A percentile compares a stretch with the other conserved stretches of the same genome.
These are phyloP conservation scores for Apamea epomidion DNA, from an alignment of 2,888 invertebrate species.

Conservation along the genomic window DNA sequence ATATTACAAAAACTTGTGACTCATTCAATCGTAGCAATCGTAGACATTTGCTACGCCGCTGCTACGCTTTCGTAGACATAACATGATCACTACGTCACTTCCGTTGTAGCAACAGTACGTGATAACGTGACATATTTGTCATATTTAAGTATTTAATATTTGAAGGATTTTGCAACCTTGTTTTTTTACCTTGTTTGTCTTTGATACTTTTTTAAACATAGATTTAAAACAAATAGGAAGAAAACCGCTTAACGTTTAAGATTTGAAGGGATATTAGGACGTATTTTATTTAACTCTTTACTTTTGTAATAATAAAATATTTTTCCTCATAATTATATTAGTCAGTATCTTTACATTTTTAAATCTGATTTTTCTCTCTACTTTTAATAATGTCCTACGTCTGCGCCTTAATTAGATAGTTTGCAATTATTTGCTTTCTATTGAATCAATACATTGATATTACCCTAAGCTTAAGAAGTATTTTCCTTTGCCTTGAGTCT, in stretches of 20 bases:
- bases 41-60: constrained; percentile 37
- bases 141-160: neutral
- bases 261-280: neutral
- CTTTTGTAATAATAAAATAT: no score
- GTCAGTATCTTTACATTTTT: neutral
- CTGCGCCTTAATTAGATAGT: neutral
- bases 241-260: neutral
- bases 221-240: neutral
- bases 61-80: constrained; percentile 35
- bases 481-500: neutral
- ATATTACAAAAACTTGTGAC: constrained; percentile 18
- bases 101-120: constrained; percentile 4
- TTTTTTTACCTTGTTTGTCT: neutral
- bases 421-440: neutral
- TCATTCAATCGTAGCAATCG: constrained; percentile 32
- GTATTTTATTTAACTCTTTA: neutral
- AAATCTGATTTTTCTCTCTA: neutral
- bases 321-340: neutral
- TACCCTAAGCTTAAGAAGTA: neutral
- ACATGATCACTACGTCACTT: constrained; percentile 15
- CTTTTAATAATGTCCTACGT: neutral
- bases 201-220: no score
- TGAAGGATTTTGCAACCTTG: neutral
- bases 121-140: neutral
- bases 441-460: neutral